Evolutionary conservation across 1,140 invertebrate species (phyloP), one percentile per base, ranked within the genome.

Genomic region (Paraescarpia echinospica): DNA sequence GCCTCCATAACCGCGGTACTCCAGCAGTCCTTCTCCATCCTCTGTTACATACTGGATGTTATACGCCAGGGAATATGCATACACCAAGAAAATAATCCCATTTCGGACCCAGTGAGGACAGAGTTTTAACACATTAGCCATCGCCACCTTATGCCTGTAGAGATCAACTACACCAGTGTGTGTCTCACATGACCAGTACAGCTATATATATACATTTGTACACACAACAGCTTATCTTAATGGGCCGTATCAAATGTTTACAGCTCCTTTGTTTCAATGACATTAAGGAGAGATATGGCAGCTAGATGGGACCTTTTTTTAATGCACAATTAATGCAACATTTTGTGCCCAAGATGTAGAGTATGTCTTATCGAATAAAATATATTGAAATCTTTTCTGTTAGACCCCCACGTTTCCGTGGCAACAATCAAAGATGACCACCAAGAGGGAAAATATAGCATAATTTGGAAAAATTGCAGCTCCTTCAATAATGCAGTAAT

Each of bases 1-100:
- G 94, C 98, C 97, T 92, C 97, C 98, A 95, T 94, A 95, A 33
- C 93, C 94, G 33, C 41, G 27, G n/a, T 93, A 93, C 31, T 92
- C n/a, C 4, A 92, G 89, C 9, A 92, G 33, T 33, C 88, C 35
- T 92, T 92, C 89, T 92, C 92, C 92, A 6, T 33, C 31, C 31
- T 92, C 35, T 27, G 88, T 90, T 12, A 90, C 35, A 41, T 92
- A 92, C n/a, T 33, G 8, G 22, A 89, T 27, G 89, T 92, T 90
- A 48, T 92, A 92, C 31, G 34, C 9, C 34, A 92, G 27, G 9
- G 34, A 35, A 90, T 33, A 92, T 1, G n/a, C 89, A 59, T 92
- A 59, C 35, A 92, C 34, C 35, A 90, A 34, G 35, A 93, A 89
- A 89, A 91, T 33, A 90, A 31, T 90, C 34, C 33, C 90, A 31